Conservation (phyloP, 1,140 invertebrate species). For the Philotrypesis tridentata region DNA sequence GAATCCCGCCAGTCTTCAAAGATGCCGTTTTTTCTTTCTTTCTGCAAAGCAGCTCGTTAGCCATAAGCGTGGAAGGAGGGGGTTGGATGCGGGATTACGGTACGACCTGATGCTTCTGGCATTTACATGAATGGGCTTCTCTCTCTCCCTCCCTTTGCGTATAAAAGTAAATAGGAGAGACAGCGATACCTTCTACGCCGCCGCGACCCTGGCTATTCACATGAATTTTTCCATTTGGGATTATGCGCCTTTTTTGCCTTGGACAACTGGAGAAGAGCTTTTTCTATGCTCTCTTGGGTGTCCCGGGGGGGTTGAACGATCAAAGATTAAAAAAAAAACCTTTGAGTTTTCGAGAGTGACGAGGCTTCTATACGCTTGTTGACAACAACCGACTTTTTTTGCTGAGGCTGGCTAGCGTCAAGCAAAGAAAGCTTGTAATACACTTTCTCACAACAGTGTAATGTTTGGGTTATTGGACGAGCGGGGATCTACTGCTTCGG, state of each 20-base stretch:
- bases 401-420: too few species aligned
- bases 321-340: not conserved
- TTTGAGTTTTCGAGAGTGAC: not conserved
- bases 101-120: conserved; percentile 12
- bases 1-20: conserved; percentile 12
- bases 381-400: too few species aligned
- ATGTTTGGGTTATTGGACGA: not conserved
- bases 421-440: too few species aligned
- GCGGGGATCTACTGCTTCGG: not conserved
- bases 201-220: not conserved
- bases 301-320: not conserved
- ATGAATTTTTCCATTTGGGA: conserved; percentile 37
- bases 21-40: not conserved
- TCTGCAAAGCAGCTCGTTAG: conserved; percentile 14
- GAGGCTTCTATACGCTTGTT: too few species aligned
- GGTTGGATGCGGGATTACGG: not conserved
- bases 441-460: not conserved
- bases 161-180: conserved; percentile 35
- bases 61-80: conserved; percentile 17
- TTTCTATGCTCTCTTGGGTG: not conserved
- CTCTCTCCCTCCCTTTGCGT: not conserved
- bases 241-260: conserved; percentile 2
- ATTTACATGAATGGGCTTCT: conserved; percentile 25
- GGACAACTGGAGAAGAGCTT: not conserved
- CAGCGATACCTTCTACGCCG: not conserved